These are phyloP conservation scores for Pyralis farinalis DNA, from an alignment of 2,888 invertebrate species.

Conservation along the genomic window DNA sequence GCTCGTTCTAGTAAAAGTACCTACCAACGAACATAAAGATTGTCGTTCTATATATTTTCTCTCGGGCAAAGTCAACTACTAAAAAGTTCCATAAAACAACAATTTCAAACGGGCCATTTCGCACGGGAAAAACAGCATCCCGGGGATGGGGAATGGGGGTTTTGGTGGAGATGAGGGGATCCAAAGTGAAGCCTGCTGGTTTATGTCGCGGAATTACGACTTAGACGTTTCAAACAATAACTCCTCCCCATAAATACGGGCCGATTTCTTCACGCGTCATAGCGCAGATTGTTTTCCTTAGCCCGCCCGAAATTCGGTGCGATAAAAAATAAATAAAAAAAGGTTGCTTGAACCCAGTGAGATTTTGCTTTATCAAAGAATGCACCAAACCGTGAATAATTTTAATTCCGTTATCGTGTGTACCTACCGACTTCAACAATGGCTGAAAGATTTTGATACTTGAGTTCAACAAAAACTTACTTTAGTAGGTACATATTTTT, in stretches of 20 bases:
- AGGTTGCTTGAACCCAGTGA: constrained; percentile 13
- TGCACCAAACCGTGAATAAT: constrained; percentile 1
- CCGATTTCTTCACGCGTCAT: constrained; percentile 80
- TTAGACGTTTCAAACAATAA: constrained; percentile 82
- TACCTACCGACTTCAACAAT: not conserved
- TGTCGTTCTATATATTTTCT: constrained; percentile 68
- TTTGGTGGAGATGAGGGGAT: constrained; percentile 32
- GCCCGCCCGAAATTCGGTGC: constrained; percentile 32
- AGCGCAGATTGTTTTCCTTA: constrained; percentile 65
- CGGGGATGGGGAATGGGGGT: constrained; percentile 38
- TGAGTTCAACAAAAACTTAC: not conserved
- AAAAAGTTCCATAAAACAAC: constrained; percentile 81
- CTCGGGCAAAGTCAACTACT: constrained; percentile 76
- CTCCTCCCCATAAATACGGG: constrained; percentile 74
- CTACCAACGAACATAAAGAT: constrained; percentile 43
- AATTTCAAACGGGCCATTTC: constrained; percentile 80
- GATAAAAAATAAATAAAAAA: constrained; percentile 24
- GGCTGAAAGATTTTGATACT: not conserved
- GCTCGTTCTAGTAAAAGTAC: constrained; percentile 17
- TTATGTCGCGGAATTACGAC: constrained; percentile 79
- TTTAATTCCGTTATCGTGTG: constrained; percentile 4
- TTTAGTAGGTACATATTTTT: too few relatives aligned
- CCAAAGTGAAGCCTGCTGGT: constrained; percentile 71
- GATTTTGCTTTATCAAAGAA: constrained; percentile 1
- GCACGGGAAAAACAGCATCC: constrained; percentile 77